phyloP scores from a whole-genome alignment of 2,113 vertebrate species.

The Apus apus region DNA sequence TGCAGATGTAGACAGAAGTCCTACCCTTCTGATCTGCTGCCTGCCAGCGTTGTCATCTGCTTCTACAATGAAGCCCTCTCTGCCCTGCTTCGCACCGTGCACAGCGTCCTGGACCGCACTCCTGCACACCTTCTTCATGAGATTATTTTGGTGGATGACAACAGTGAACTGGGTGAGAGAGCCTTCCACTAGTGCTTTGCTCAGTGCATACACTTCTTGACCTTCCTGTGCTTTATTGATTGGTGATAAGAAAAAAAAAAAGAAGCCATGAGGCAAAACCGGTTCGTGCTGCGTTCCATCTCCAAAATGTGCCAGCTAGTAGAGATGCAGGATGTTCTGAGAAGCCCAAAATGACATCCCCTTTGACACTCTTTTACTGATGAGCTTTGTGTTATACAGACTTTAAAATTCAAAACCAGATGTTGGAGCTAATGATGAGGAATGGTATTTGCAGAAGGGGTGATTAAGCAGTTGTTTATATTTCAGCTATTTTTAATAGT shows the following conservation, averaged over 20 bases:
- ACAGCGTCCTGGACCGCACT: slow-evolving; percentile 91
- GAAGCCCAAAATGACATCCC: neutral
- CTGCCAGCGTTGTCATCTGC: slow-evolving; percentile 91
- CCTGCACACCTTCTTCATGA: slow-evolving; percentile 87
- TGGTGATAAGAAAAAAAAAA: neutral
- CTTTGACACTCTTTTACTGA: neutral
- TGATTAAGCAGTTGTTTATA: neutral
- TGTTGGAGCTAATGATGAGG: neutral
- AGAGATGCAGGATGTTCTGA: neutral
- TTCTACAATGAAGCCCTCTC: slow-evolving; percentile 98
- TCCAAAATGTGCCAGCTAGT: neutral
- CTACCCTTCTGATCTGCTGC: slow-evolving; percentile 82
- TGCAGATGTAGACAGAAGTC: slow-evolving; percentile 83
- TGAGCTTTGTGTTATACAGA: neutral
- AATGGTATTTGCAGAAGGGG: neutral
- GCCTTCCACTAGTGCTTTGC: too few relatives aligned
- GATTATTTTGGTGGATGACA: slow-evolving; percentile 93
- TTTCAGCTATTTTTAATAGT: neutral
- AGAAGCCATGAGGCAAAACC: neutral
- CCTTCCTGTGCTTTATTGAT: neutral
- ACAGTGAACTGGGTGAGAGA: slow-evolving; percentile 88
- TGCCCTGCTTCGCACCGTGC: slow-evolving; percentile 90
- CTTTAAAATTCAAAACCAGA: neutral
- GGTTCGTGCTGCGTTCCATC: neutral
- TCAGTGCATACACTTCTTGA: neutral